Evolutionary conservation across 2,113 vertebrate species (phyloP), one percentile per base, ranked within the genome.

Genomic region (Phoenicopterus ruber): DNA sequence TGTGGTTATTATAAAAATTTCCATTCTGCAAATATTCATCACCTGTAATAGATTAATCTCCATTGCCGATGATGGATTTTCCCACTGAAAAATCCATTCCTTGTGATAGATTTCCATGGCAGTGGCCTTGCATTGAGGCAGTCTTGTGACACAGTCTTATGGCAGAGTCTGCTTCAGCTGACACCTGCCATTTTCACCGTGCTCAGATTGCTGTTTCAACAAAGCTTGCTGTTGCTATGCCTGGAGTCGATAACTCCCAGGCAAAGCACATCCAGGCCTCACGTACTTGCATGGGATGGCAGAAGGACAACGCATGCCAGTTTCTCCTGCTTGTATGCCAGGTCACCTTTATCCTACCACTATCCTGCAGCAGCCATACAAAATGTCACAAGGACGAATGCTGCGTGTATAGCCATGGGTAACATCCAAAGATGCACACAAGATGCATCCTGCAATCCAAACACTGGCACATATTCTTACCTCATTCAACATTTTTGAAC

Each of bases 391-490:
- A 19, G 3, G 29, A 54, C 4, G 6, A 59, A 6, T 4, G 16
- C 31, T 34, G 32, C 0, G 0, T 13, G 6, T 42, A 7, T 13
- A 61, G 18, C 2, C 7, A 21, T 1, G 1, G 25, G 17, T 12
- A 29, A 44, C 34, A 21, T 46, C 14, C 42, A 28, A n/a, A 55
- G 28, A 13, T 2, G 6, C 25, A 11, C 3, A 12, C 1, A 7
- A 47, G 7, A 18, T 24, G 7, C 20, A 20, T 24, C 34, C 47
- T 79, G 88, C 18, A 57, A 20, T 69, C 36, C 40, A 38, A 46
- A 73, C 14, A 24, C 11, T 20, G 3, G 3, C 34, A 12, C 3
- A 2, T 24, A 31, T 47, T 74, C 46, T 29, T 50, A 50, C 9
- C 6, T 69, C 17, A 57, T 46, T 46, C 32, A 63, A 28, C 2